Evolutionary conservation across 2,888 invertebrate species (phyloP), one percentile per base, ranked within the genome.

Genomic region (Agrotis puta): DNA sequence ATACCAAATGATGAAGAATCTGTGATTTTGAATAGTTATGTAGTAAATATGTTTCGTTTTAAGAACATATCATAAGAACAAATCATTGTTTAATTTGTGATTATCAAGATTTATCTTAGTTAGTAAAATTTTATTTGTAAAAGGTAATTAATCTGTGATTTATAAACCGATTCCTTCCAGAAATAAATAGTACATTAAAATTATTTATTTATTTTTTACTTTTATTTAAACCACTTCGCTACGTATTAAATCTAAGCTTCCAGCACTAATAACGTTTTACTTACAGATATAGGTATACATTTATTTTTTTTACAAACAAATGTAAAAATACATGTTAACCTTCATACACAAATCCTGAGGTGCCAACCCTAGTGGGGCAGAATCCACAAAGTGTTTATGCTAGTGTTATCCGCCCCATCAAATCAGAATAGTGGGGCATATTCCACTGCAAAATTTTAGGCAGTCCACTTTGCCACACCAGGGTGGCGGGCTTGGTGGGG

Each of bases 331-430:
- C 63, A 65, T 65, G 64, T 65, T 63, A 63, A 63, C 63, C 63
- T 65, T 65, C 64, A 56, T 65, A 58, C 58, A 51, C 61, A 67
- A 67, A 67, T 67, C 66, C 66, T 67, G 66, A 67, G 66, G 59
- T 67, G 66, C 66, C 66, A 67, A 67, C 66, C 66, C 59, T 67
- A 67, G 66, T 67, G 66, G 66, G 66, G 66, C 66, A 66, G 66
- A 66, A 66, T 66, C 64, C 64, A 53, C 54, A 64, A 64, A 64
- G 64, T 64, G 56, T 64, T 64, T 56, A 64, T 64, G 64, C 64
- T 64, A 64, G 64, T 64, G 53, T 64, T 64, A 64, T 64, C 61
- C 45, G 54, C 54, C 58, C 58, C 58, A 58, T 58, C 43, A 58
- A 58, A 58, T 58, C 58, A 58, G 58, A 58, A 43, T 58, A 43